These are phyloP conservation scores for Poecilia gillii DNA, from an alignment of 2,797 vertebrate genomes.

Conservation along the genomic window DNA sequence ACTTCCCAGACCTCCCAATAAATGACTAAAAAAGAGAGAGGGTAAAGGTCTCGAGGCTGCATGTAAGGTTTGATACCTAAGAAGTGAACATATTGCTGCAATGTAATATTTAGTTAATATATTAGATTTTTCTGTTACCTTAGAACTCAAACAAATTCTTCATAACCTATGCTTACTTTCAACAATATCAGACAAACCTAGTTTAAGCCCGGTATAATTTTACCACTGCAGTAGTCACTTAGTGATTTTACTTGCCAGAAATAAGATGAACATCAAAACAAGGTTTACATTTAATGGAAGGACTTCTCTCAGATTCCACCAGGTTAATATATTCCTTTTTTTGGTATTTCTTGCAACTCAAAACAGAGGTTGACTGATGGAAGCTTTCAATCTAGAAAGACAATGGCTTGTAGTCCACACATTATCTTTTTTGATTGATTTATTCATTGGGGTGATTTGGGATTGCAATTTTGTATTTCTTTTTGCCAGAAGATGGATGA, in stretches of 20 bases:
- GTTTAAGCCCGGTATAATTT: slow-evolving; percentile 1
- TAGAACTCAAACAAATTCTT: neutral
- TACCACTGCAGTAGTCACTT: neutral
- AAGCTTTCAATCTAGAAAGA: neutral
- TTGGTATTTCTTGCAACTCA: neutral
- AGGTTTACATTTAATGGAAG: neutral
- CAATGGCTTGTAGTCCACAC: neutral
- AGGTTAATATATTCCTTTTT: neutral
- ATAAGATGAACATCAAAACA: neutral
- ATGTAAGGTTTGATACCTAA: slow-evolving; percentile 11
- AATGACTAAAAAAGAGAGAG: slow-evolving; percentile 30
- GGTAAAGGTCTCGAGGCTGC: slow-evolving; percentile 34
- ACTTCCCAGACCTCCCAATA: slow-evolving; percentile 35
- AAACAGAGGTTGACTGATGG: neutral
- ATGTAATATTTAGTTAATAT: slow-evolving; percentile 16
- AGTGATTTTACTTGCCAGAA: neutral
- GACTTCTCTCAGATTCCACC: neutral
- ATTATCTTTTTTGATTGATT: neutral
- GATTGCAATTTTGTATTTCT: neutral
- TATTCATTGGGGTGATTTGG: neutral
- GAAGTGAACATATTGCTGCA: slow-evolving; percentile 18
- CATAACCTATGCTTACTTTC: neutral
- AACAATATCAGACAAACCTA: neutral
- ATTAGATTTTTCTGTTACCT: slow-evolving; percentile 1
- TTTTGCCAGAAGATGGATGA: neutral